These are phyloP conservation scores for Tautogolabrus adspersus DNA, from an alignment of 2,113 vertebrate species.

Conservation along the genomic window DNA sequence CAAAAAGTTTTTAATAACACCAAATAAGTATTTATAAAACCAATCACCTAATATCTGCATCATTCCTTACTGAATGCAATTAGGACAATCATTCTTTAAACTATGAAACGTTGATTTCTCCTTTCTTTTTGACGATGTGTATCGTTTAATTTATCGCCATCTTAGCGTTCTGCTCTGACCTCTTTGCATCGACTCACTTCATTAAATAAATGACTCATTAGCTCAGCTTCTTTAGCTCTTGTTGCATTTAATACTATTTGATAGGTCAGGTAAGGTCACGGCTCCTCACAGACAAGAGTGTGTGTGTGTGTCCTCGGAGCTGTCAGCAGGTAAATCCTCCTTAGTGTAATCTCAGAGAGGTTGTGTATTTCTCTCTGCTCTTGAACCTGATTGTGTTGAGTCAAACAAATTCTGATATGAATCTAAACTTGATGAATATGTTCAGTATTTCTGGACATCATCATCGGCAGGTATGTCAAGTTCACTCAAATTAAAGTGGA, in stretches of 20 bases:
- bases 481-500: slow-evolving; percentile 43
- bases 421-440: slow-evolving; percentile 4
- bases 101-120: too few relatives aligned
- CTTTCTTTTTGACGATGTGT: neutral
- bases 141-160: neutral
- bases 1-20: too few relatives aligned
- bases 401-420: neutral
- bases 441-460: neutral
- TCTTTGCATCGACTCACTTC: neutral
- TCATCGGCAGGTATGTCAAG: slow-evolving; percentile 30
- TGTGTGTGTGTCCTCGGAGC: slow-evolving; percentile 9
- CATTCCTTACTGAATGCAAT: too few relatives aligned
- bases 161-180: too few relatives aligned
- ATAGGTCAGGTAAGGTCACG: slow-evolving; percentile 25
- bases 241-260: neutral
- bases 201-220: neutral
- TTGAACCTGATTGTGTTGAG: neutral
- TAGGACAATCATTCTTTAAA: too few relatives aligned
- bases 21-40: too few relatives aligned
- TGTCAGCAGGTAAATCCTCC: neutral
- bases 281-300: slow-evolving; percentile 24
- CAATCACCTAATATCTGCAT: too few relatives aligned
- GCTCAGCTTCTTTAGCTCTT: neutral
- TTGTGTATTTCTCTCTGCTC: neutral
- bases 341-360: neutral